Percentiles rank a stretch among this genome's conserved stretches.
These are phyloP conservation scores for Ellobium chinense DNA, from an alignment of 2,888 invertebrate genomes.

Conservation along the genomic window DNA sequence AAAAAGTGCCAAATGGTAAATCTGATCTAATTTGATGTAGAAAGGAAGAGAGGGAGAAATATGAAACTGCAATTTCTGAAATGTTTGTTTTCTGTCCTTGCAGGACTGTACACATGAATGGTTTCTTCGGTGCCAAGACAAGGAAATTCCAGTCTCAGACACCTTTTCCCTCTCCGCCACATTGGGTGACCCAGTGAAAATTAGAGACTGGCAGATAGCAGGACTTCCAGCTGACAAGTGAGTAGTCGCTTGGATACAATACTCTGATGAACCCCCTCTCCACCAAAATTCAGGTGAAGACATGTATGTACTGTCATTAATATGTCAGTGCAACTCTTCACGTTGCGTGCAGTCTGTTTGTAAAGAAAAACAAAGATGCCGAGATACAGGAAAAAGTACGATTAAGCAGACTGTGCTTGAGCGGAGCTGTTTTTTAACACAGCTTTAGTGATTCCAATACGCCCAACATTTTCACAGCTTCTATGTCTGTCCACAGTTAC, in stretches of 20 bases:
- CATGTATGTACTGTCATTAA: neutral
- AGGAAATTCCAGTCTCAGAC: slow-evolving; percentile 75
- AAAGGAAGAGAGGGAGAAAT: too few species aligned
- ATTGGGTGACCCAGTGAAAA: slow-evolving; percentile 77
- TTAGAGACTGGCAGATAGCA: slow-evolving; percentile 78
- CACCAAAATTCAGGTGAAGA: too few species aligned
- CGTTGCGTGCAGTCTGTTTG: too few species aligned
- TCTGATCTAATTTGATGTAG: too few species aligned
- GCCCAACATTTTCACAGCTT: neutral
- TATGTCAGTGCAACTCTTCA: too few species aligned
- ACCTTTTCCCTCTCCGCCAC: slow-evolving; percentile 74
- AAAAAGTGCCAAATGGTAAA: too few species aligned
- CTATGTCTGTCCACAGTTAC: slow-evolving; percentile 63
- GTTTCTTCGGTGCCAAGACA: slow-evolving; percentile 74
- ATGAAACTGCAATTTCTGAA: too few species aligned
- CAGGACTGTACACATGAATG: slow-evolving; percentile 76
- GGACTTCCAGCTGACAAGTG: slow-evolving; percentile 78
- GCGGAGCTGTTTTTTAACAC: neutral
- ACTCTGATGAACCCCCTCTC: too few species aligned
- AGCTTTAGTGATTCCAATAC: too few species aligned
- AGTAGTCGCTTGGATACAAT: too few species aligned
- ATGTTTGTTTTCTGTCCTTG: too few species aligned
- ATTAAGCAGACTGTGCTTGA: neutral
- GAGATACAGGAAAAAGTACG: neutral
- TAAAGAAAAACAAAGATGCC: neutral